Conservation (phyloP, 2,888 invertebrate species). For the Hoplodrina ambigua region DNA sequence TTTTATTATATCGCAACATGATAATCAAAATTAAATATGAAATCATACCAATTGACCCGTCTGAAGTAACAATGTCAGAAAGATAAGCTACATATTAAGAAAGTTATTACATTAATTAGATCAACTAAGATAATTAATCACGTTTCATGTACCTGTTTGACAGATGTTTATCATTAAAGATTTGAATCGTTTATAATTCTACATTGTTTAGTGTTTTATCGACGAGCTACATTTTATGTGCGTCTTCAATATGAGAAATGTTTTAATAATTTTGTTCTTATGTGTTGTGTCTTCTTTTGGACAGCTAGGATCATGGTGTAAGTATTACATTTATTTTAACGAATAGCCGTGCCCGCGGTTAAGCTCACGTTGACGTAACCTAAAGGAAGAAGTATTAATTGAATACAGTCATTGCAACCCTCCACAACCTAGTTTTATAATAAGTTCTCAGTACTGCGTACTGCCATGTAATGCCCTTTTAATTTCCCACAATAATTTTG, state of each 20-base stretch:
- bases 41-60: background rate
- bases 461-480: no score
- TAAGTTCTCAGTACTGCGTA: no score
- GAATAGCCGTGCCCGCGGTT: no score
- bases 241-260: slow-evolving; percentile 7
- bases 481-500: no score
- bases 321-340: slow-evolving; percentile 18
- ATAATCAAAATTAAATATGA: slow-evolving; percentile 4
- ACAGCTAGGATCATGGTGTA: slow-evolving; percentile 37
- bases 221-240: background rate
- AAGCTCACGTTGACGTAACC: no score
- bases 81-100: slow-evolving; percentile 19
- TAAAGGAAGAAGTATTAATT: no score
- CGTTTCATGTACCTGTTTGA: background rate
- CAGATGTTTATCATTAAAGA: slow-evolving; percentile 21
- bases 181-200: background rate
- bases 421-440: no score
- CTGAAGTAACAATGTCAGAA: slow-evolving; percentile 6
- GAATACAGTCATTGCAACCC: no score
- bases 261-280: slow-evolving; percentile 21
- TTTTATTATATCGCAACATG: background rate
- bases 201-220: background rate
- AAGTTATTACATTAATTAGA: background rate
- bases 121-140: background rate
- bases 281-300: slow-evolving; percentile 19